Base-by-base conservation (phyloP, 2,888 invertebrate species). In the Pammene fasciana region DNA sequence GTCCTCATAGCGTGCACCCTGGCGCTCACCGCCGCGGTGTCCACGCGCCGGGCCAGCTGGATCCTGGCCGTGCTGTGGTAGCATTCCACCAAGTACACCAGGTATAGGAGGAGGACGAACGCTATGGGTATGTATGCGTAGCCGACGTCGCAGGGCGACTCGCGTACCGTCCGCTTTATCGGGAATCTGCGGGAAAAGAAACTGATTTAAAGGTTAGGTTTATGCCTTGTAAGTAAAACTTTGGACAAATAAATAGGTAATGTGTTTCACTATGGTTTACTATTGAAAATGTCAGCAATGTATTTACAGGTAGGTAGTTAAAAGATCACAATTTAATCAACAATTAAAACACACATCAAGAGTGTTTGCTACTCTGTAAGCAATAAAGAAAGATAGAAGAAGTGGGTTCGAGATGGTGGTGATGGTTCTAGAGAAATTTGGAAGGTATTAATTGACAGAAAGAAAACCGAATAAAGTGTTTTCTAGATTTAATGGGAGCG, bases 81-180 rank as follows among this genome's bases (percentile, higher is more conserved):
- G 83, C 97, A 97, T 85, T 97, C 97, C 79, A 96, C 96, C 76
- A 97, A 89, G 86, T 97, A 97, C 54, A 97, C 95, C 75, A 97
- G 87, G 87, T 97, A 97, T 45, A 97, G 92, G 84, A 96, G 94
- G 60, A 96, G 93, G 77, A 96, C 95, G 84, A 97, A 96, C 16
- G 96, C 96, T 67, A 96, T 94, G 7, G 97, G 97, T 73, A 97
- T 96, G 88, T 96, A 97, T 71, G 96, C 95, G 91, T 96, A 96
- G 59, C 96, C 96, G 72, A 96, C 96, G 81, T 96, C 96, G 83
- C 97, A 97, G 0, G 96, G 96, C 0, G 96, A 96, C 80, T 94
- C 94, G 60, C 94, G 93, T 9, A 94, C 92, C 43, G 94, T 95
- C 72, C 94, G 91, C 79, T 92, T 94, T 79, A 94, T 94, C 0